These are phyloP conservation scores for Stichodactyla helianthus DNA, from an alignment of 64 coral and sea anemone genomes.

Conservation along the genomic window DNA sequence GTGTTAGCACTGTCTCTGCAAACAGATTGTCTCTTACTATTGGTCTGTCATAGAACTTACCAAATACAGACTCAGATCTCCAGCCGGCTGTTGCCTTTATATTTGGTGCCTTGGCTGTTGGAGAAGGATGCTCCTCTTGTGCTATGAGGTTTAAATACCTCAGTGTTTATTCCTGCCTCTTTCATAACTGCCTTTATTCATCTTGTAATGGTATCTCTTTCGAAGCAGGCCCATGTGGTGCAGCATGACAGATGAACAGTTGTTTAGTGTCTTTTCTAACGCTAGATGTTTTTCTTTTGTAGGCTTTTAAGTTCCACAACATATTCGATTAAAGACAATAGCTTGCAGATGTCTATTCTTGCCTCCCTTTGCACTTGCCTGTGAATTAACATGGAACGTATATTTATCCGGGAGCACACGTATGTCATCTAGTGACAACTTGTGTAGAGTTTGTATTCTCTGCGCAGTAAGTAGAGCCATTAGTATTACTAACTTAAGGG, in stretches of 20 bases:
- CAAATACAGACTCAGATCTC: neutral
- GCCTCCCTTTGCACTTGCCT: constrained; percentile 49
- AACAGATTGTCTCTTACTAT: too few species aligned
- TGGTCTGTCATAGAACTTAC: too few species aligned
- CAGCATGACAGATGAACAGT: too few species aligned
- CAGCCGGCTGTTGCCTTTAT: neutral
- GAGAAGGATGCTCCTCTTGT: constrained; percentile 10
- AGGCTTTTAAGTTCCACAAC: constrained; percentile 20
- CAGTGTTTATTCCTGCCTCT: too few species aligned
- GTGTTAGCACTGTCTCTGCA: too few species aligned
- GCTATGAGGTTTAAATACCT: too few species aligned
- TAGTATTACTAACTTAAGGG: constrained; percentile 43
- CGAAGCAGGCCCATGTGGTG: too few species aligned
- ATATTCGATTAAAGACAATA: constrained; percentile 21
- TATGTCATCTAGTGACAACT: too few species aligned
- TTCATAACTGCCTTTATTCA: too few species aligned
- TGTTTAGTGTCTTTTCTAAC: constrained; percentile 16
- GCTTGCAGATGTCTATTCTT: constrained; percentile 25
- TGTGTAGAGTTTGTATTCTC: too few species aligned
- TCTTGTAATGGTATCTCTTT: too few species aligned
- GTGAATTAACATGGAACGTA: constrained; percentile 41
- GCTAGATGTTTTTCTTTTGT: constrained; percentile 18
- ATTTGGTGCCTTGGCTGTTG: neutral
- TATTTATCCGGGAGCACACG: constrained; percentile 24
- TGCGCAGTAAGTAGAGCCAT: too few species aligned